Conservation (phyloP, 2,888 invertebrate species). For the Agrenia bidenticulata region DNA sequence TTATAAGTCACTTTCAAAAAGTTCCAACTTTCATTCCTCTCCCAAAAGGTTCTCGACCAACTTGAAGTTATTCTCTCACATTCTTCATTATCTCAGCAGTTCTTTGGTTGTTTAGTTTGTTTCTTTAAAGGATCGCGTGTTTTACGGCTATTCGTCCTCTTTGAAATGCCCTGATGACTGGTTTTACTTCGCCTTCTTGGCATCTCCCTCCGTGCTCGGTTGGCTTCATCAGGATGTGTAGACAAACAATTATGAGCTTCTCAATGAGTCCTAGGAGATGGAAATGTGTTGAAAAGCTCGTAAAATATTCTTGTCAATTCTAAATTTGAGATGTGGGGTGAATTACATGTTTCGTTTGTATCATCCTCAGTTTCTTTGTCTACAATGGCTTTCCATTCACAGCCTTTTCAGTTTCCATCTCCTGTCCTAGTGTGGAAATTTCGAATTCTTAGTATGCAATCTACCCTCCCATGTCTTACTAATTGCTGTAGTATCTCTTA, state of each 20-base stretch:
- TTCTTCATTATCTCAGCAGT: slow-evolving; percentile 6
- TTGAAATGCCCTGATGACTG: slow-evolving; percentile 6
- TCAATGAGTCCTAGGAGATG: not conserved
- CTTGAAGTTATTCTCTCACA: not conserved
- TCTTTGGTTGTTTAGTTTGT: not conserved
- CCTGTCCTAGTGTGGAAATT: too few species aligned
- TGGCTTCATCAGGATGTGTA: slow-evolving; percentile 9
- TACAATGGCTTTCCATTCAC: too few species aligned
- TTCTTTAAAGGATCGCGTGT: slow-evolving; percentile 19
- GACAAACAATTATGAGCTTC: slow-evolving; percentile 7
- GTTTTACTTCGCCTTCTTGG: slow-evolving; percentile 10
- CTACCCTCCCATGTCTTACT: too few species aligned
- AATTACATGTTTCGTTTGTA: too few species aligned
- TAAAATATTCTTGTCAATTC: slow-evolving; percentile 9
- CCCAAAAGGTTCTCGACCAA: not conserved
- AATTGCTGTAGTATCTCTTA: too few species aligned
- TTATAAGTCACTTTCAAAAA: not conserved
- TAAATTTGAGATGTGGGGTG: not conserved
- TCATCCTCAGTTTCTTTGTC: too few species aligned
- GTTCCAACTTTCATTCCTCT: not conserved
- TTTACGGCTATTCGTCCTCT: slow-evolving; percentile 28
- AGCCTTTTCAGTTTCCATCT: too few species aligned
- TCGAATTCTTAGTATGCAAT: too few species aligned
- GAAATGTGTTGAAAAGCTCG: slow-evolving; percentile 7
- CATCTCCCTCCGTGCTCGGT: not conserved